Base-by-base conservation (phyloP, 2,113 vertebrate species). In the Lepus timidus region DNA sequence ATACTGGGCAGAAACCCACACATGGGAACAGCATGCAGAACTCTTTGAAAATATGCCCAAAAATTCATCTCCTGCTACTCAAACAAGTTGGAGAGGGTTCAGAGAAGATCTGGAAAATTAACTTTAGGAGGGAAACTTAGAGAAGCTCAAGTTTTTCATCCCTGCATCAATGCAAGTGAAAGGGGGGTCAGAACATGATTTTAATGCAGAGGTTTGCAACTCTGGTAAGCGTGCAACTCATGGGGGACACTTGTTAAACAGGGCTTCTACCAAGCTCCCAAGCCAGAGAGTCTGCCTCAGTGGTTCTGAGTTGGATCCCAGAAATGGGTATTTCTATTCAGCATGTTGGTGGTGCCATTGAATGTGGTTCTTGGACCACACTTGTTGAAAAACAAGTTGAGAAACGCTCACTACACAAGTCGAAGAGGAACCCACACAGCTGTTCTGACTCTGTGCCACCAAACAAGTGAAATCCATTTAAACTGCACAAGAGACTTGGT, bases 1-100 rank as follows among this genome's bases (percentile, higher is more conserved):
- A 96, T 93, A 94, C 92, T 92, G 96, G 89, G 81, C 96, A 95
- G 92, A 95, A 97, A 94, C 96, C 88, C 96, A 96, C 96, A 94
- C 93, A 96, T 92, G 97, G 93, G 82, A 95, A 95, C 74, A 67
- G 94, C 74, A 96, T 92, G 92, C 88, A 96, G 82, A 92, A 75
- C 78, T 95, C 96, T 97, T 93, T 97, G 96, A 97, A 97, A 97
- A 96, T 85, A 90, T 85, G 88, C 95, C 78, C 65, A 81, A 95
- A 95, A 97, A 92, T 84, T 73, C 91, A 96, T 88, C 90, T 82
- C 94, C 85, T 97, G 88, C 95, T 96, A 87, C 82, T 95, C 93
- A 97, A 90, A 96, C 33, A 95, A 95, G 82, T 88, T 95, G 95
- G 95, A 93, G 88, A 85, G 12, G 55, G 82, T 96, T 96, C 92